Base-by-base conservation (phyloP, 2,113 vertebrate species). In the Puffinus mauretanicus region DNA sequence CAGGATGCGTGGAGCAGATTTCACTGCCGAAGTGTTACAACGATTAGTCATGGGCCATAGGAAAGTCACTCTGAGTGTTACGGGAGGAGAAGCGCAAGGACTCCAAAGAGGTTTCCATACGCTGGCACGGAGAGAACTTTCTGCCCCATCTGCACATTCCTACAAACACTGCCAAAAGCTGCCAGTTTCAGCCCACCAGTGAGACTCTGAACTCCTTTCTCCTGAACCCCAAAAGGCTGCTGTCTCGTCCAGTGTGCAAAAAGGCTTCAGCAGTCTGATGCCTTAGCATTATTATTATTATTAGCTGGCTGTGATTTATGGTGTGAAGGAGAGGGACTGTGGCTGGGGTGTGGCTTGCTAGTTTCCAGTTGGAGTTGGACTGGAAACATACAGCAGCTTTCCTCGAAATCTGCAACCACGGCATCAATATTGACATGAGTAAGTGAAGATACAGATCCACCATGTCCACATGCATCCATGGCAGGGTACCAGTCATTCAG, bases 101-200 rank as follows among this genome's bases (percentile, higher is more conserved):
- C 61, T 61, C 65, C 40, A 71, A 71, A 71, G 46, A 49, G 32
- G 30, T 47, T 79, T 64, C 51, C 42, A 26, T 5, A 7, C 0
- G 1, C 24, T 0, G 0, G 15, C 60, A 58, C 1, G 2, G 42
- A 70, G 47, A 40, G 0, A 0, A 38, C 20, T 71, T 78, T 82
- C 60, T 91, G 86, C 40, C 61, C 52, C 54, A 47, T 67, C 18
- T 42, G 52, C 22, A 51, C 26, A 3, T 29, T 82, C 30, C 66
- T 36, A 34, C 32, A 76, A 38, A 72, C 54, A 34, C 27, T 36
- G 36, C 16, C 77, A 58, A 66, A 76, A 82, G n/a, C 52, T 90
- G 82, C 52, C 58, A 8, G 34, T 22, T 61, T 46, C 77, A 88
- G 69, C 34, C 52, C 61, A 54, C 7, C 42, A 52, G 54, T 29